Percentiles rank a stretch among this genome's conserved stretches.
Conservation (phyloP, 1,140 invertebrate genomes). For the Leptinotarsa defecta region DNA sequence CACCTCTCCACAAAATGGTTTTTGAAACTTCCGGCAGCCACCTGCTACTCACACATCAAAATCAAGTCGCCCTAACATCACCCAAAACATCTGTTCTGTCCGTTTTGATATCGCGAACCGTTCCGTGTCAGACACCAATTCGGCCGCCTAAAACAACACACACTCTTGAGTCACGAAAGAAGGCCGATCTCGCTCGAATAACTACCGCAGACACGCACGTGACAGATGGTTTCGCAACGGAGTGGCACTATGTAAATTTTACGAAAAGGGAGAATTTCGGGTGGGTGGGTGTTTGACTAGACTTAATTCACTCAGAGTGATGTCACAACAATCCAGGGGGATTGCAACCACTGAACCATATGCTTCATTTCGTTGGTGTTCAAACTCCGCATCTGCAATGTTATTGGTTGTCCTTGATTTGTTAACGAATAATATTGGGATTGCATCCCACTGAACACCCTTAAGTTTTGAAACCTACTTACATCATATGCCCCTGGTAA, state of each 20-base stretch:
- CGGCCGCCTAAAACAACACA: conserved; percentile 37
- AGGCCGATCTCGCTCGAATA: neutral
- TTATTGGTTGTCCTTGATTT: no score
- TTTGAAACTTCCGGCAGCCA: conserved; percentile 10
- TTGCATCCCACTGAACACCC: no score
- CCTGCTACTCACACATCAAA: conserved; percentile 31
- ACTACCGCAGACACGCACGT: neutral
- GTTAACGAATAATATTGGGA: no score
- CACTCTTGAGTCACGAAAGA: conserved; percentile 28
- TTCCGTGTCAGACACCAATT: conserved; percentile 35
- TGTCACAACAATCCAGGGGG: no score
- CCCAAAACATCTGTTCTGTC: conserved; percentile 34
- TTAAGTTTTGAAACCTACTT: no score
- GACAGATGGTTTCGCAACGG: neutral
- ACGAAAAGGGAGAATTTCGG: neutral
- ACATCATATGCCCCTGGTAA: no score
- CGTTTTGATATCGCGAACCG: conserved; percentile 34
- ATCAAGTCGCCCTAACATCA: conserved; percentile 23
- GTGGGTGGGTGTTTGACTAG: neutral
- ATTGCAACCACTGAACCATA: no score
- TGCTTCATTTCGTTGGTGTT: no score
- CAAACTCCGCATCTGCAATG: no score
- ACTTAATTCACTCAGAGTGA: neutral
- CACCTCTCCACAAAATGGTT: no score
- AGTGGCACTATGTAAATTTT: neutral